A percentile compares a stretch with the other conserved stretches of the same genome.
Evolutionary conservation across 2,113 vertebrate species (phyloP).

Genomic region (Odobenus rosmarus): DNA sequence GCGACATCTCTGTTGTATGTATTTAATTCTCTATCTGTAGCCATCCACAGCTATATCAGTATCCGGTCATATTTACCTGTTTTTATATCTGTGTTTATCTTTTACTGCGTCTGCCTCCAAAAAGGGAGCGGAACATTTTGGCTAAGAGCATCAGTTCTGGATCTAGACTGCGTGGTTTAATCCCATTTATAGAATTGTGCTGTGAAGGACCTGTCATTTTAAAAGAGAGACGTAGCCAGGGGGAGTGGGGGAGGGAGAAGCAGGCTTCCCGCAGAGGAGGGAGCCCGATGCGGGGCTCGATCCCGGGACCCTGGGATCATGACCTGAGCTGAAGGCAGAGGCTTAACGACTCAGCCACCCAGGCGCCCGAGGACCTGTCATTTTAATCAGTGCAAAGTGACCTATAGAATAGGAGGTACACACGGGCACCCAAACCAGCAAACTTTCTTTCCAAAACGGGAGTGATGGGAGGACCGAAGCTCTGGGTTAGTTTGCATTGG

Average conservation of each 20-base stretch:
- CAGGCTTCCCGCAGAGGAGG: no score
- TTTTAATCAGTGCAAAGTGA: not conserved
- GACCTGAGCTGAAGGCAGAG: no score
- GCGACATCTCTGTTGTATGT: not conserved
- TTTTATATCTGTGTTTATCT: not conserved
- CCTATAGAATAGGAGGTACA: not conserved
- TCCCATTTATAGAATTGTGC: not conserved
- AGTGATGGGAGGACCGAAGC: not conserved
- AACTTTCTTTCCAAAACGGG: not conserved
- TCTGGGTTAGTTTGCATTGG: not conserved
- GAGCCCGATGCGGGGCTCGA: no score
- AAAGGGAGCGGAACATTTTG: not conserved
- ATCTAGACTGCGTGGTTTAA: not conserved
- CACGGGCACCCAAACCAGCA: not conserved
- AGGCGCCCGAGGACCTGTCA: no score
- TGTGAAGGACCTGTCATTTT: not conserved
- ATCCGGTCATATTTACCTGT: not conserved
- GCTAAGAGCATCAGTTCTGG: not conserved
- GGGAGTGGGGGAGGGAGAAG: no score
- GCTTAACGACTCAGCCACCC: no score
- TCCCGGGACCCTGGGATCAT: no score
- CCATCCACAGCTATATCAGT: not conserved
- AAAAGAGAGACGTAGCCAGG: not conserved
- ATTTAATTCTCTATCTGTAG: not conserved
- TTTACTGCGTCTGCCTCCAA: not conserved